Base-by-base conservation (phyloP, 2,797 vertebrate genomes). In the Nannoperca australis region DNA sequence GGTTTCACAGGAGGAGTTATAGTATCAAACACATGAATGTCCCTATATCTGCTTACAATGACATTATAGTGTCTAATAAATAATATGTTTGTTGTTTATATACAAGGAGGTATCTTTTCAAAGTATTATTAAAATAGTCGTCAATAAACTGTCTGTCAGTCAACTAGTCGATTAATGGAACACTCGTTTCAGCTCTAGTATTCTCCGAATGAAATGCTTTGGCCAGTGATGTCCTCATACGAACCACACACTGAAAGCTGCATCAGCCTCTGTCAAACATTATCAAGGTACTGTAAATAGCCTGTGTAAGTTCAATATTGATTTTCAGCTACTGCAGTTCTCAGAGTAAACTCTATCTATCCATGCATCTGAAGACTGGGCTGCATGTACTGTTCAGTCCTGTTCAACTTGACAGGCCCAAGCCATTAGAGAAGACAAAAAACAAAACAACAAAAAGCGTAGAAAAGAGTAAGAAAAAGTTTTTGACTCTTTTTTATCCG, bases 221-320 rank as follows among this genome's bases (percentile, higher is more conserved):
- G 68, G 24, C 47, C 69, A 5, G 40, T 79, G 65, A 73, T 85
- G 80, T 78, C 34, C 34, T 80, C 66, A 65, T 27, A 69, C 49
- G 40, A 70, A 62, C 3, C 53, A 66, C 73, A 77, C 73, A 60
- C 36, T 70, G 70, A 51, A 38, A 81, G 73, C 71, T 51, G 62
- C 59, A 77, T 82, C 81, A 71, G 78, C 69, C 76, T 79, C 85
- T 84, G 85, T 90, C 89, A 87, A 92, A 90, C 62, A 89, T 85
- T 83, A 88, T 89, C 77, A 84, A 81, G 80, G 82, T 87, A 77
- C 83, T 80, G 83, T 85, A 90, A 90, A 91, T 79, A 89, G 85
- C 85, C 77, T 87, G 78, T 82, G 72, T 64, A 58, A 73, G 87
- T 82, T 88, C 83, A 84, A 82, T 90, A 92, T 91, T 89, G 91